A percentile compares a stretch with the other conserved stretches of the same genome.
Conservation (phyloP, 2,888 invertebrate genomes). For the Stegana nigrithorax region DNA sequence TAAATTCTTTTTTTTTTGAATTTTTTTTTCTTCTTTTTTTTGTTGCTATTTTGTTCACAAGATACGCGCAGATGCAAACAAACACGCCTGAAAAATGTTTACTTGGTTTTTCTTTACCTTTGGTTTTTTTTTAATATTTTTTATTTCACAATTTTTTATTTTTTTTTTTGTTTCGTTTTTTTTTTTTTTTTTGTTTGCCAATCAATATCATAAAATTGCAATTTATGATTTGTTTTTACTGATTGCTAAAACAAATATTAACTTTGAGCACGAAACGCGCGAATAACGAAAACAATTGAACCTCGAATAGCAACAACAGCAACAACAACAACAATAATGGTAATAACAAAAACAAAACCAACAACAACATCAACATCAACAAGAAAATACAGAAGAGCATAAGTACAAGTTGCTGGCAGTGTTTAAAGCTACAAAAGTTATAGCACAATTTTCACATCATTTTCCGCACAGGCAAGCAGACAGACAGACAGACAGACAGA, state of each 20-base stretch:
- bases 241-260: constrained; percentile 58
- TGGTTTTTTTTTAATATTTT: too few relatives aligned
- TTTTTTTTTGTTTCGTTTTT: neutral
- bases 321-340: constrained; percentile 36
- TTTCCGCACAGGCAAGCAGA: constrained; percentile 36
- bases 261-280: constrained; percentile 27
- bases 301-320: constrained; percentile 29
- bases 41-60: too few relatives aligned
- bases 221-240: constrained; percentile 63
- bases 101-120: too few relatives aligned
- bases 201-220: constrained; percentile 62
- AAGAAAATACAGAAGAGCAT: neutral
- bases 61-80: neutral
- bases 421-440: constrained; percentile 53
- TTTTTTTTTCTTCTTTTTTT: too few relatives aligned
- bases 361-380: neutral
- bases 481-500: too few relatives aligned
- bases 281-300: constrained; percentile 23
- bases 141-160: too few relatives aligned
- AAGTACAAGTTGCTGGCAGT: constrained; percentile 17
- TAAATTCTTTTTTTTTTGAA: too few relatives aligned
- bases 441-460: constrained; percentile 65
- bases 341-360: constrained; percentile 30
- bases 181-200: constrained; percentile 36
- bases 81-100: constrained; percentile 49